These are phyloP conservation scores for Hylaeus volcanicus DNA, from an alignment of 1,140 invertebrate genomes.

Conservation along the genomic window DNA sequence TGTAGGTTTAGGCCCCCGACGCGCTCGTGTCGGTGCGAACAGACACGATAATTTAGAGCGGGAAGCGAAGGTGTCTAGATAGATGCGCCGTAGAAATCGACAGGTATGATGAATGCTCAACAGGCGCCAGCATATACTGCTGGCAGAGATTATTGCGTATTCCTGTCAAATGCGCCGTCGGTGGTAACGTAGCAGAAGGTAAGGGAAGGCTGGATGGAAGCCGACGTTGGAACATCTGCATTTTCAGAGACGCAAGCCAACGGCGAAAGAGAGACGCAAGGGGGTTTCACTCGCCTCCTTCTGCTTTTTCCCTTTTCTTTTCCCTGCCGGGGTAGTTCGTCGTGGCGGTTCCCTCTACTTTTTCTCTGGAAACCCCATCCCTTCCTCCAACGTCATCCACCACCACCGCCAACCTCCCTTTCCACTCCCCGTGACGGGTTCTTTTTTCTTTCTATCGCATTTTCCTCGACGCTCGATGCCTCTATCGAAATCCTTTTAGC, in stretches of 20 bases:
- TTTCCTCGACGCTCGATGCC: slow-evolving; percentile 45
- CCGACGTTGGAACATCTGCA: slow-evolving; percentile 55
- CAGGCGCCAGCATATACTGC: slow-evolving; percentile 63
- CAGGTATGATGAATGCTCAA: slow-evolving; percentile 74
- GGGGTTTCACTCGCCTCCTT: neutral
- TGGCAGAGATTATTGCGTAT: slow-evolving; percentile 70
- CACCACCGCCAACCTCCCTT: neutral
- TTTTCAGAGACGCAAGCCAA: slow-evolving; percentile 42
- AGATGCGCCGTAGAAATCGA: slow-evolving; percentile 72
- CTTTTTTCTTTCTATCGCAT: slow-evolving; percentile 32
- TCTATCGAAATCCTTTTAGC: slow-evolving; percentile 68
- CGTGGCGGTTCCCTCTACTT: neutral
- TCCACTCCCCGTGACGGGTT: neutral
- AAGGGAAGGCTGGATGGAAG: slow-evolving; percentile 48
- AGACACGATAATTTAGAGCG: slow-evolving; percentile 71
- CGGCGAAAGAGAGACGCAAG: slow-evolving; percentile 33
- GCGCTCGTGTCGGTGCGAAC: slow-evolving; percentile 34
- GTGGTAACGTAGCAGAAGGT: slow-evolving; percentile 42
- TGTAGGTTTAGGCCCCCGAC: slow-evolving; percentile 19
- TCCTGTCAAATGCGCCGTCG: slow-evolving; percentile 60
- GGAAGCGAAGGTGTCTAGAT: slow-evolving; percentile 72
- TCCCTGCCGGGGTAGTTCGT: slow-evolving; percentile 1
- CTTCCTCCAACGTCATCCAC: neutral
- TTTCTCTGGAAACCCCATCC: neutral
- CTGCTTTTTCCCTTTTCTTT: slow-evolving; percentile 25